These are phyloP conservation scores for Glaucidium brasilianum DNA, from an alignment of 2,113 vertebrate genomes.

Conservation along the genomic window DNA sequence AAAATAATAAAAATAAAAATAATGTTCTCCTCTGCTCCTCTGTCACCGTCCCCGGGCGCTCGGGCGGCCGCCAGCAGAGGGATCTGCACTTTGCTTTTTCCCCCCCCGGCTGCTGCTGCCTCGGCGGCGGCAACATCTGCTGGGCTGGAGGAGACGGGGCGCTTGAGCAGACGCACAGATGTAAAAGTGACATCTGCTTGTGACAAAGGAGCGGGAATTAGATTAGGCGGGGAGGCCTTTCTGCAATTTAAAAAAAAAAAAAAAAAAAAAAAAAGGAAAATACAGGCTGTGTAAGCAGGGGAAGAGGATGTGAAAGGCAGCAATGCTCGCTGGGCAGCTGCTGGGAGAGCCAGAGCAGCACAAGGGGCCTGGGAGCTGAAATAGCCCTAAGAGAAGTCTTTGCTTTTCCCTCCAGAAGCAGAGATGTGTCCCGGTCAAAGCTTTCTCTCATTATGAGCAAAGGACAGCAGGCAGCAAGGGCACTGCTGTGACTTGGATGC, in stretches of 20 bases:
- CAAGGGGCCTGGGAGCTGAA: slow-evolving; percentile 10
- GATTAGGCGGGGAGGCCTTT: slow-evolving; percentile 83
- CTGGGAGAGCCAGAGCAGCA: not conserved
- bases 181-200: slow-evolving; percentile 93
- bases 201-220: slow-evolving; percentile 86
- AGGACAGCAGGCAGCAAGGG: not conserved
- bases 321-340: slow-evolving; percentile 27
- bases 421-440: not conserved
- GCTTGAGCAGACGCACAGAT: slow-evolving; percentile 87
- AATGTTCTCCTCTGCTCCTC: not conserved
- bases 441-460: fast-evolving
- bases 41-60: not conserved
- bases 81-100: slow-evolving; percentile 28
- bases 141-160: slow-evolving; percentile 55
- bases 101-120: not conserved
- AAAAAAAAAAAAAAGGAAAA: not conserved
- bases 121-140: slow-evolving; percentile 77
- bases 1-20: not conserved
- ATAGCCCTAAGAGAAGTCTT: not conserved
- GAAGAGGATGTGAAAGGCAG: not conserved
- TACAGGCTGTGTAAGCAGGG: not conserved
- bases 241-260: slow-evolving; percentile 51
- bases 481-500: fast-evolving
- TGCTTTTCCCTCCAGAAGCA: not conserved
- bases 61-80: slow-evolving; percentile 50